Evolutionary conservation across 2,797 vertebrate genomes (phyloP).

Genomic region (Coccyzus lansbergi): DNA sequence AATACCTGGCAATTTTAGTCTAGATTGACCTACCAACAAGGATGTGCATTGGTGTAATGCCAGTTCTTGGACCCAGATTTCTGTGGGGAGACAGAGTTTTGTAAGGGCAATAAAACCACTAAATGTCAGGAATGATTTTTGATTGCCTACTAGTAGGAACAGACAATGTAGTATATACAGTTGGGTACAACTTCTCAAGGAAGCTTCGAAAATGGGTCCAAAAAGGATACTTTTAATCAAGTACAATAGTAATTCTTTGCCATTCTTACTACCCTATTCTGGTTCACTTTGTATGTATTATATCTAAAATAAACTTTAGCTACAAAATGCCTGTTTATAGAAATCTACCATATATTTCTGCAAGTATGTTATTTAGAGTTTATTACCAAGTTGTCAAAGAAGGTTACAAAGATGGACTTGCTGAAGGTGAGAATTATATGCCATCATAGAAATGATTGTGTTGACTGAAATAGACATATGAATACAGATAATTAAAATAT

Average conservation of each 20-base stretch:
- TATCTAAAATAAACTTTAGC: background rate
- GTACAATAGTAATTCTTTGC: background rate
- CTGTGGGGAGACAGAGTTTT: background rate
- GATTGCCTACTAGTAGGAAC: background rate
- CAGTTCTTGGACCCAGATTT: background rate
- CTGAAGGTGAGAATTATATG: background rate
- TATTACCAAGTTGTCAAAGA: background rate
- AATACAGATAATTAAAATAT: background rate
- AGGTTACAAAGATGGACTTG: background rate
- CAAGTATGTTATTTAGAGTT: background rate
- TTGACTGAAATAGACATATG: background rate
- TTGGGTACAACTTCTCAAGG: background rate
- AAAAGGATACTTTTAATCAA: background rate
- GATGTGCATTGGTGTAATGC: rapidly evolving
- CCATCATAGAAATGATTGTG: background rate
- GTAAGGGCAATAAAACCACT: background rate
- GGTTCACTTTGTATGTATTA: rapidly evolving
- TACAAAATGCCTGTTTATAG: background rate
- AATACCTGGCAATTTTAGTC: background rate
- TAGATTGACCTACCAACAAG: background rate
- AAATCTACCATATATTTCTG: background rate
- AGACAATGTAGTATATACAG: background rate
- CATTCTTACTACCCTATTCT: background rate
- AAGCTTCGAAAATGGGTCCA: background rate
- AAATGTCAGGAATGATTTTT: background rate